A percentile compares a stretch with the other conserved stretches of the same genome.
phyloP scores from a whole-genome alignment of 2,113 vertebrate species.

The Pholis gunnellus region DNA sequence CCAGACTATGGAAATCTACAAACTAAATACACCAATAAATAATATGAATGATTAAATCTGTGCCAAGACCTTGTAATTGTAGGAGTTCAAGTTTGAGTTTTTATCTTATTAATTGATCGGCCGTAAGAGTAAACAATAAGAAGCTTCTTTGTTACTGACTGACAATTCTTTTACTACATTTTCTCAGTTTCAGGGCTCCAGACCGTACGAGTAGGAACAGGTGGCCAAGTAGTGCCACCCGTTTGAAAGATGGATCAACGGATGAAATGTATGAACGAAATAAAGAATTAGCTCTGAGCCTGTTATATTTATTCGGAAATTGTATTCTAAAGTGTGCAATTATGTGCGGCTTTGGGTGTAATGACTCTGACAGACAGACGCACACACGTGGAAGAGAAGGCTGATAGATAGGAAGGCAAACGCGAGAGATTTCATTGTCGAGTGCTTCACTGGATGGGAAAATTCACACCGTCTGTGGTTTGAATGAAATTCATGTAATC shows the following conservation, averaged over 20 bases:
- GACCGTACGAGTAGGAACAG: too few relatives aligned
- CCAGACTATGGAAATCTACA: too few relatives aligned
- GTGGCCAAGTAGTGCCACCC: background rate
- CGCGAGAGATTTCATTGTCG: conserved; percentile 12
- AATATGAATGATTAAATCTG: background rate
- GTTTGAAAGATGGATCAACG: conserved; percentile 3
- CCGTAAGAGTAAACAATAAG: too few relatives aligned
- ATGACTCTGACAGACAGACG: conserved; percentile 23
- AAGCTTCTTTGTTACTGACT: too few relatives aligned
- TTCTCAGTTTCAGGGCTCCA: too few relatives aligned
- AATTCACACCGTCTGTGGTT: conserved; percentile 40
- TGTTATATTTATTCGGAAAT: conserved; percentile 20
- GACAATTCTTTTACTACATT: too few relatives aligned
- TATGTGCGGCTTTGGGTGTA: conserved; percentile 20
- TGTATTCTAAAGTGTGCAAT: conserved; percentile 18
- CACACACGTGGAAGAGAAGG: background rate
- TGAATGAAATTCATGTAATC: conserved; percentile 46
- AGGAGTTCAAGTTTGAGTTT: too few relatives aligned
- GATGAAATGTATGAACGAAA: background rate
- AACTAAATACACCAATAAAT: too few relatives aligned
- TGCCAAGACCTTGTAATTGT: background rate
- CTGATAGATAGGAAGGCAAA: conserved; percentile 11
- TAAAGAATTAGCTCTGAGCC: background rate
- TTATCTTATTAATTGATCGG: too few relatives aligned
- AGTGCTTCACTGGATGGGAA: conserved; percentile 45